phyloP scores from a whole-genome alignment of 2,888 invertebrate species.

The Lycia hirtaria region DNA sequence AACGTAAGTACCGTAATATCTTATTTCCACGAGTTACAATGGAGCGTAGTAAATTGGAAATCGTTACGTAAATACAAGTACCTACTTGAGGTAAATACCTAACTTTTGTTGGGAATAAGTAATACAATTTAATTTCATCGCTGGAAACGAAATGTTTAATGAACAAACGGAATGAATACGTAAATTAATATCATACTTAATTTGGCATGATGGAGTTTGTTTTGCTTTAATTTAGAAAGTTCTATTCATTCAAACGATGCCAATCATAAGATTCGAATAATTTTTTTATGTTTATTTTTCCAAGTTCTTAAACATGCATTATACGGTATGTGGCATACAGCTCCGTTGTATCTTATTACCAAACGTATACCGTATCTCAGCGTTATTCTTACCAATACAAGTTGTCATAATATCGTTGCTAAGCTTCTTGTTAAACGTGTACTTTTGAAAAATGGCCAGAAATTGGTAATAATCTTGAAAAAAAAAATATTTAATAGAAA shows the following conservation, averaged over 20 bases:
- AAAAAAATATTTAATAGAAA: too few species aligned
- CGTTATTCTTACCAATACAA: too few species aligned
- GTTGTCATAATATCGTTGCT: too few species aligned
- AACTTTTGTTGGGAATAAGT: slow-evolving; percentile 7
- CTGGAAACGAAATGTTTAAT: not conserved
- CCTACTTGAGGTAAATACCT: not conserved
- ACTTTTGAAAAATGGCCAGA: too few species aligned
- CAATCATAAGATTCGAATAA: not conserved
- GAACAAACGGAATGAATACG: slow-evolving; percentile 3
- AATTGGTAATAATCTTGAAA: too few species aligned
- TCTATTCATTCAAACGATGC: not conserved
- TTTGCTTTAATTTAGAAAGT: slow-evolving; percentile 1
- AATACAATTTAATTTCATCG: slow-evolving; percentile 9
- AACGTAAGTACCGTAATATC: not conserved
- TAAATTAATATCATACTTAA: not conserved
- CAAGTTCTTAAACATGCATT: too few species aligned
- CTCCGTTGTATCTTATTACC: too few species aligned
- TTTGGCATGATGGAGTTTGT: slow-evolving; percentile 1
- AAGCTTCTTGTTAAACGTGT: too few species aligned
- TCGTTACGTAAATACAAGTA: not conserved
- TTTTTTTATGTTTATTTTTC: not conserved
- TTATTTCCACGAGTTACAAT: not conserved
- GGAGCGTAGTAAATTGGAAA: not conserved
- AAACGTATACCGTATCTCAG: too few species aligned
- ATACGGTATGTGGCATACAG: too few species aligned